Evolutionary conservation across 2,113 vertebrate species (phyloP).

Genomic region (Pterocles orientalis): DNA sequence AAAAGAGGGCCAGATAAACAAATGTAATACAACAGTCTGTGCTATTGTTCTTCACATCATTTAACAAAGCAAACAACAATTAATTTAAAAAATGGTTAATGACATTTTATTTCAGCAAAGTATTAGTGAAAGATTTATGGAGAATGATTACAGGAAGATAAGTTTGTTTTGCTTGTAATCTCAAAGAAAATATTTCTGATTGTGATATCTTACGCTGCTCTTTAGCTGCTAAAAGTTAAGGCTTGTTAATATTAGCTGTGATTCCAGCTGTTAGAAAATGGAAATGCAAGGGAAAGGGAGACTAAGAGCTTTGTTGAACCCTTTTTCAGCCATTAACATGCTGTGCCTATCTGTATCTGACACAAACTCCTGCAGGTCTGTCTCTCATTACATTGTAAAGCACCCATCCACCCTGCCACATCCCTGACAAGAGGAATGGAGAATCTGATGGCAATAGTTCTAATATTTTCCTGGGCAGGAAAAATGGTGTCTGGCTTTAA

Average conservation of each 20-base stretch:
- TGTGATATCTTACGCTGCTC: not conserved
- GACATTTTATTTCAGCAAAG: not conserved
- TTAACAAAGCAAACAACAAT: not conserved
- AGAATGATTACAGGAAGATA: not conserved
- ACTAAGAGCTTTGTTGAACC: not conserved
- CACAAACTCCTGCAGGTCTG: not conserved
- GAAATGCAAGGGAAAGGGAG: not conserved
- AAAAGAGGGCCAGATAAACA: not conserved
- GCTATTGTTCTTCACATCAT: not conserved
- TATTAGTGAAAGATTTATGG: not conserved
- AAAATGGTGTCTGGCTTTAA: not conserved
- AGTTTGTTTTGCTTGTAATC: not conserved
- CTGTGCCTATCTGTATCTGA: not conserved
- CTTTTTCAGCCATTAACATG: not conserved
- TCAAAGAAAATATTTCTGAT: not conserved
- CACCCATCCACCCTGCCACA: accelerated
- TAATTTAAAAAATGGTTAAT: not conserved
- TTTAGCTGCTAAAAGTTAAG: not conserved
- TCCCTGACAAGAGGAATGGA: not conserved
- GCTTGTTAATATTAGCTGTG: not conserved
- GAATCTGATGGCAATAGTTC: not conserved
- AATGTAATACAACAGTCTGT: not conserved
- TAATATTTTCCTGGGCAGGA: not conserved
- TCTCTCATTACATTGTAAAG: not conserved
- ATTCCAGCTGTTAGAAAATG: not conserved